Evolutionary conservation across 2,113 vertebrate genomes (phyloP).

Genomic region (Scomber colias): DNA sequence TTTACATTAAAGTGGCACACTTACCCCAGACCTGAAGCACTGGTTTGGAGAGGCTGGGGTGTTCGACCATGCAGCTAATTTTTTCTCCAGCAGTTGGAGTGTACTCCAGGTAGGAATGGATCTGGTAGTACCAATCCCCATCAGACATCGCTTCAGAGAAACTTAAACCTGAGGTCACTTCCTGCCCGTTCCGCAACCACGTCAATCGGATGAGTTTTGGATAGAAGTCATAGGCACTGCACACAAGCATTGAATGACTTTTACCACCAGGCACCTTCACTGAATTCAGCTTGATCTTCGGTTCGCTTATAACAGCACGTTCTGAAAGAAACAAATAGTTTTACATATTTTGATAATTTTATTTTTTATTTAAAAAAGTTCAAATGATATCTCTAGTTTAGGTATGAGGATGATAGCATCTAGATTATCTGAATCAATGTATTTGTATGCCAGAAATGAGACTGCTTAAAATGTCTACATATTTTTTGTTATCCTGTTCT

Average conservation of each 20-base stretch:
- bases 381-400: no score
- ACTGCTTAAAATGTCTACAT: no score
- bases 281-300: conserved; percentile 29
- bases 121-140: conserved; percentile 31
- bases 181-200: conserved; percentile 31
- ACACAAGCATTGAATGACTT: conserved; percentile 17
- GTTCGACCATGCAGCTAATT: conserved; percentile 43
- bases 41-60: conserved; percentile 3
- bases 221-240: conserved; percentile 51
- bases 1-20: not conserved
- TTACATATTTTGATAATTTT: no score
- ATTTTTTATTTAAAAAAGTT: no score
- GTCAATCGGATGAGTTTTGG: conserved; percentile 38
- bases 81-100: not conserved
- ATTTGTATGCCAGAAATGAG: no score
- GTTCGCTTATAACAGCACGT: not conserved
- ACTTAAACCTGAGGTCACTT: not conserved
- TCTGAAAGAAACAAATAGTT: not conserved
- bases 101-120: conserved; percentile 31
- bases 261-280: not conserved
- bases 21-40: conserved; percentile 28
- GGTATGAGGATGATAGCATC: no score
- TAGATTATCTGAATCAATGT: no score
- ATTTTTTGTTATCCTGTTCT: no score
- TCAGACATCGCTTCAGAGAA: conserved; percentile 11